These are phyloP conservation scores for Zaprionus tsacasi DNA, from an alignment of 1,140 invertebrate species.

Conservation along the genomic window DNA sequence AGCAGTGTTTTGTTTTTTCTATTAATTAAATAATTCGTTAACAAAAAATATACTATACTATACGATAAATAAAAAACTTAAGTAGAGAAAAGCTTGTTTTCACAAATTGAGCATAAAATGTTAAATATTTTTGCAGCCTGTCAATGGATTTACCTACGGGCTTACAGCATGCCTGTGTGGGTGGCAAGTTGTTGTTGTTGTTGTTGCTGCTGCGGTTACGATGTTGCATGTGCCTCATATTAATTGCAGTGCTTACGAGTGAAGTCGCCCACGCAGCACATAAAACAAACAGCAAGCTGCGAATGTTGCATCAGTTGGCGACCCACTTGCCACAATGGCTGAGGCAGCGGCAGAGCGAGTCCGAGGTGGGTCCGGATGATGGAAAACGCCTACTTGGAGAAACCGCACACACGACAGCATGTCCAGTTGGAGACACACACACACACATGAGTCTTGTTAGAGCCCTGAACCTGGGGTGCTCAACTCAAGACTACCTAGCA, in stretches of 20 bases:
- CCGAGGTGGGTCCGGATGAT: neutral
- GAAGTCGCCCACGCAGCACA: conserved; percentile 59
- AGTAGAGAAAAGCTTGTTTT: neutral
- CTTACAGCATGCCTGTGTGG: conserved; percentile 19
- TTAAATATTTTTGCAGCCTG: conserved; percentile 13
- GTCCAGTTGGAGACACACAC: conserved; percentile 1
- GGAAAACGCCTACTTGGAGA: conserved; percentile 53
- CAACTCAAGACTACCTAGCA: neutral
- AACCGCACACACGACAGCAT: neutral
- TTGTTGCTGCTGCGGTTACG: conserved; percentile 18
- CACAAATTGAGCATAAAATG: conserved; percentile 4
- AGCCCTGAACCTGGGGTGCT: conserved; percentile 28
- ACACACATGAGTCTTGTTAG: conserved; percentile 36
- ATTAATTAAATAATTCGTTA: conserved; percentile 3
- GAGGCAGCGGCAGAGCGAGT: neutral
- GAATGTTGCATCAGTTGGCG: conserved; percentile 58
- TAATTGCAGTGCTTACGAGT: conserved; percentile 70
- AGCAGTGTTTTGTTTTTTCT: neutral
- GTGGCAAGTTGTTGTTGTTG: conserved; percentile 28
- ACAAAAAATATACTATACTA: too few species aligned
- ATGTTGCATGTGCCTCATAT: conserved; percentile 65
- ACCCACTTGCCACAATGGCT: conserved; percentile 33
- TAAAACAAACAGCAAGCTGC: conserved; percentile 62
- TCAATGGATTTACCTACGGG: conserved; percentile 17
- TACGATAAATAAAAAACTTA: neutral